These are phyloP conservation scores for Seriola quinqueradiata DNA, from an alignment of 2,113 vertebrate genomes.

Conservation along the genomic window DNA sequence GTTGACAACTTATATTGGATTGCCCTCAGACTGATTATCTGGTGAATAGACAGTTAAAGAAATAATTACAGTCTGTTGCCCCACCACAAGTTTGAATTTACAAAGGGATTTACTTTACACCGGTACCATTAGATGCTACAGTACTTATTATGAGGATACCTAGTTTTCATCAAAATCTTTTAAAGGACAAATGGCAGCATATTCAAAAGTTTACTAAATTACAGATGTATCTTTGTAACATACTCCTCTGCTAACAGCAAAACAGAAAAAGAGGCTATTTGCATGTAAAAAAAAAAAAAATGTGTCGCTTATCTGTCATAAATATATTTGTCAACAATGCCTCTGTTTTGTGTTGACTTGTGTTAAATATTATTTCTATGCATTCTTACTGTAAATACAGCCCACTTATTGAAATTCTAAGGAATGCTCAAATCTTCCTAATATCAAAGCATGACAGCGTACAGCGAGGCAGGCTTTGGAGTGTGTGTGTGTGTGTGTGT, in stretches of 20 bases:
- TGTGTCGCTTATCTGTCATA: neutral
- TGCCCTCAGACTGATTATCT: neutral
- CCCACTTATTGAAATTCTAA: slow-evolving; percentile 17
- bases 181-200: neutral
- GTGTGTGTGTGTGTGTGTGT: neutral
- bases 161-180: no score
- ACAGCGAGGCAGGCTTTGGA: slow-evolving; percentile 27
- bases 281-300: neutral
- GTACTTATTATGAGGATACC: neutral
- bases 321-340: neutral
- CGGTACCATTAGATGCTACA: neutral
- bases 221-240: neutral
- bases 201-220: no score
- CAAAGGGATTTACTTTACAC: no score
- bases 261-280: neutral
- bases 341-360: neutral
- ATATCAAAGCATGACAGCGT: slow-evolving; percentile 24
- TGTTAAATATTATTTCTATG: neutral
- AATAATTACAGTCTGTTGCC: neutral
- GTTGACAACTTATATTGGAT: neutral
- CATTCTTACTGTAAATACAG: neutral
- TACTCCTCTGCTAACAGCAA: neutral
- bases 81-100: no score
- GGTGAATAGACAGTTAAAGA: neutral
- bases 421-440: slow-evolving; percentile 20